Evolutionary conservation across 37 sponge, comb jelly and placozoan genomes (phyloP).

Genomic region (Crambe crambe): DNA sequence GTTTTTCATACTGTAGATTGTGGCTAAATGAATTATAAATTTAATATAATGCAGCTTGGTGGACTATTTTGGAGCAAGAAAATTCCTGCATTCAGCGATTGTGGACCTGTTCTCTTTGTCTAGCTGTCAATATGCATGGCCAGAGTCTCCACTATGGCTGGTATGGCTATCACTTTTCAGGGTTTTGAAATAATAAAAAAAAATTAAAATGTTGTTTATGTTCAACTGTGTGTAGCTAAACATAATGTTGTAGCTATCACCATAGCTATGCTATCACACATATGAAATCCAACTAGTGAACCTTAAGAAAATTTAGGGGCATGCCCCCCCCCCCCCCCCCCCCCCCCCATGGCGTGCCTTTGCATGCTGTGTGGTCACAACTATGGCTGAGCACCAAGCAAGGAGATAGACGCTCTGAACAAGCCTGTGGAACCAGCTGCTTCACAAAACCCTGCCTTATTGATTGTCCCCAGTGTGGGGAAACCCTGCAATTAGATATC

Average conservation of each 20-base stretch:
- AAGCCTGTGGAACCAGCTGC: neutral
- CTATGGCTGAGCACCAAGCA: slow-evolving; percentile 68
- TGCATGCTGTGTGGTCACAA: too few relatives aligned
- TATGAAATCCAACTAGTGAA: too few relatives aligned
- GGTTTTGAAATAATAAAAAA: too few relatives aligned
- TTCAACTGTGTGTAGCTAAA: too few relatives aligned
- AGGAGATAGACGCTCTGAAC: neutral
- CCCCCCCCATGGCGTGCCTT: too few relatives aligned
- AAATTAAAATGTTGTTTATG: too few relatives aligned
- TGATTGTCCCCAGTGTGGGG: slow-evolving; percentile 43
- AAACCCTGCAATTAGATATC: slow-evolving; percentile 43
- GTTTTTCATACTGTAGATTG: neutral
- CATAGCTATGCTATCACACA: too few relatives aligned
- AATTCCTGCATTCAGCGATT: slow-evolving; percentile 47
- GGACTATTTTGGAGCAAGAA: slow-evolving; percentile 11
- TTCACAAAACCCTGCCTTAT: neutral
- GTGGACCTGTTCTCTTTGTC: slow-evolving; percentile 68
- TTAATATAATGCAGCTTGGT: slow-evolving; percentile 30
- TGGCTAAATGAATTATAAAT: neutral
- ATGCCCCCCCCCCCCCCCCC: too few relatives aligned
- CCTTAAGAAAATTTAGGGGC: too few relatives aligned
- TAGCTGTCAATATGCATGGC: slow-evolving; percentile 62
- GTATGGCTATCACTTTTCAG: too few relatives aligned
- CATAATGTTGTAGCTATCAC: too few relatives aligned
- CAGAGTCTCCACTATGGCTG: too few relatives aligned